Conservation (phyloP, 2,797 vertebrate species). For the Gastrophryne carolinensis region DNA sequence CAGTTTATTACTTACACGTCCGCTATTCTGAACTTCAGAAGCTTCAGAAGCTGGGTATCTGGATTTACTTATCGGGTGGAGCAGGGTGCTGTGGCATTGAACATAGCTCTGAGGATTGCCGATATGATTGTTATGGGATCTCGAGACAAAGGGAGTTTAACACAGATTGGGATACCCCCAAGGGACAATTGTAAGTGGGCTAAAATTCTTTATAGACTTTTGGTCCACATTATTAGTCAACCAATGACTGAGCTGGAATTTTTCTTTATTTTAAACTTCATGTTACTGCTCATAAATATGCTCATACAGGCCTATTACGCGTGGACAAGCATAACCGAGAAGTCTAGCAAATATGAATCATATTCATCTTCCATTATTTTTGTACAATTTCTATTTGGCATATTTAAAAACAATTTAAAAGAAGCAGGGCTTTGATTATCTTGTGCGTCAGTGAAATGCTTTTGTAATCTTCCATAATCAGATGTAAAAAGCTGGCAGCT, state of each 20-base stretch:
- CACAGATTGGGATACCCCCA: too few species aligned
- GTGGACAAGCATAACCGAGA: background rate
- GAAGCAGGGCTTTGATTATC: constrained; percentile 5
- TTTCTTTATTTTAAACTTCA: background rate
- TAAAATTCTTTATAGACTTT: too few species aligned
- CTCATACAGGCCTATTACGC: background rate
- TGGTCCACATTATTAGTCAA: too few species aligned
- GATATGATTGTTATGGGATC: too few species aligned
- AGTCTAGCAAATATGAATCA: background rate
- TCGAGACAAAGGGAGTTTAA: too few species aligned
- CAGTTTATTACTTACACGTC: too few species aligned
- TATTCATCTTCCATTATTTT: background rate
- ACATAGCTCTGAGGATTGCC: too few species aligned
- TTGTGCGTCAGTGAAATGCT: constrained; percentile 5
- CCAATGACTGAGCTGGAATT: background rate
- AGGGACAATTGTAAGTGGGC: too few species aligned
- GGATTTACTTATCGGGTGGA: too few species aligned
- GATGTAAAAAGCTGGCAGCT: background rate
- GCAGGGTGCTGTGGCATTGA: too few species aligned
- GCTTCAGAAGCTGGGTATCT: too few species aligned
- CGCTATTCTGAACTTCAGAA: too few species aligned
- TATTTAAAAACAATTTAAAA: background rate
- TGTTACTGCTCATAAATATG: background rate
- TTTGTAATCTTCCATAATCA: constrained; percentile 7
- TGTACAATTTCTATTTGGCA: background rate